Evolutionary conservation across 2,113 vertebrate genomes (phyloP).

Genomic region (Dasyornis broadbenti): DNA sequence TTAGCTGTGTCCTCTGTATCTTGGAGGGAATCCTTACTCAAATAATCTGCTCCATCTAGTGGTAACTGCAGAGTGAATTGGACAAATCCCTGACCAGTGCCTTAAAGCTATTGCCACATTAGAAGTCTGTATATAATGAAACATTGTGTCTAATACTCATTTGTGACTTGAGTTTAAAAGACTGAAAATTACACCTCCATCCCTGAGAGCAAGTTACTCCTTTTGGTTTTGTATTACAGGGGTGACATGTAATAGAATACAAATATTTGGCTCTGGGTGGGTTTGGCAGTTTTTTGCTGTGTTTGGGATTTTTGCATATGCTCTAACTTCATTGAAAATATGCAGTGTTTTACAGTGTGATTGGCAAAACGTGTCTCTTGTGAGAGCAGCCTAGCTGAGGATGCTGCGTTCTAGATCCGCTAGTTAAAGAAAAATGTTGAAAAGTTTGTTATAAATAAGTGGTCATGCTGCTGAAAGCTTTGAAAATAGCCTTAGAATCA

Average conservation of each 20-base stretch:
- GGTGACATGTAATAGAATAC: neutral
- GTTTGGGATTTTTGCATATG: neutral
- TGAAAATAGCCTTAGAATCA: neutral
- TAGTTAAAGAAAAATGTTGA: neutral
- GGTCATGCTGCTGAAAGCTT: neutral
- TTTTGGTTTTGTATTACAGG: neutral
- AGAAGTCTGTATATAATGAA: neutral
- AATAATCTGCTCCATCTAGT: conserved; percentile 31
- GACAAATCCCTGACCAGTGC: neutral
- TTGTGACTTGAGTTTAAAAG: neutral
- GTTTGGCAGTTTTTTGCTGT: neutral
- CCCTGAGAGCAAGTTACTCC: neutral
- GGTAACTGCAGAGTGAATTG: neutral
- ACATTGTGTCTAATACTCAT: neutral
- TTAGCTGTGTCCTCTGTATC: neutral
- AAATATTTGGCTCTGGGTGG: neutral
- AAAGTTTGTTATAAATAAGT: neutral
- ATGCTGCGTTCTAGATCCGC: neutral
- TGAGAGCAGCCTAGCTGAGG: neutral
- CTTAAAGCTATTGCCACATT: neutral
- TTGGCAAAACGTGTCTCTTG: neutral
- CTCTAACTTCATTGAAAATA: neutral
- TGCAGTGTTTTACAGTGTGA: neutral
- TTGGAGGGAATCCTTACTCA: neutral
- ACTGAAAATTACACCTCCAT: neutral